Base-by-base conservation (phyloP, 2,113 vertebrate genomes). In the Pomatorhinus ruficollis region DNA sequence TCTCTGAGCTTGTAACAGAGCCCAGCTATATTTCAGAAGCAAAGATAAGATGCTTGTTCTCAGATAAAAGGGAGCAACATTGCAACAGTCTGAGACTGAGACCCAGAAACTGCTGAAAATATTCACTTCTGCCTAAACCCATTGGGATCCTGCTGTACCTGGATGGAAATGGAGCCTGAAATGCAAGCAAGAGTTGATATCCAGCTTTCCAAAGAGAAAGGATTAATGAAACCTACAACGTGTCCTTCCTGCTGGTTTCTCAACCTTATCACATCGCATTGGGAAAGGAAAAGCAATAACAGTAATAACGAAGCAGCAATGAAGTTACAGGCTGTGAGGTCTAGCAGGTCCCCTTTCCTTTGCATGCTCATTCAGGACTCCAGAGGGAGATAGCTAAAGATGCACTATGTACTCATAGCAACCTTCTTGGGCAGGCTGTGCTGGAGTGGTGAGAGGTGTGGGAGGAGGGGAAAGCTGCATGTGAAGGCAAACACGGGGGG, bases 401-500 rank as follows among this genome's bases (percentile, higher is more conserved):
- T 14, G 19, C 7, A 2, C 25, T 8, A n/a, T 1, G 13, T 17
- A 37, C 49, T 68, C 42, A 22, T 1, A 49, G 37, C 59, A 50
- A 9, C 27, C 30, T 0, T 1, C 27, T 21, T 2, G 12, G 54
- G 50, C 28, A 49, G 69, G 42, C 50, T 53, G 31, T 21, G 44
- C 39, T 40, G 42, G 45, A 3, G 1, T 1, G 1, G 14, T 15
- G 39, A 50, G 44, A 65, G 39, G 17, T 3, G 15, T n/a, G 2
- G 22, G 61, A 87, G 61, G 40, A 24, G 75, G 33, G 47, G 22
- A 83, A 80, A 44, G 22, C 57, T 50, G 42, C 47, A 47, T 22
- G 22, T 30, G 23, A 22, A 42, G 24, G 19, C 1, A 0, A 44
- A 49, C 49, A 30, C 1, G 1, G 42, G 37, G 0, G 1, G 10